phyloP scores from a whole-genome alignment of 2,888 invertebrate genomes.

The Agriopis leucophaearia region DNA sequence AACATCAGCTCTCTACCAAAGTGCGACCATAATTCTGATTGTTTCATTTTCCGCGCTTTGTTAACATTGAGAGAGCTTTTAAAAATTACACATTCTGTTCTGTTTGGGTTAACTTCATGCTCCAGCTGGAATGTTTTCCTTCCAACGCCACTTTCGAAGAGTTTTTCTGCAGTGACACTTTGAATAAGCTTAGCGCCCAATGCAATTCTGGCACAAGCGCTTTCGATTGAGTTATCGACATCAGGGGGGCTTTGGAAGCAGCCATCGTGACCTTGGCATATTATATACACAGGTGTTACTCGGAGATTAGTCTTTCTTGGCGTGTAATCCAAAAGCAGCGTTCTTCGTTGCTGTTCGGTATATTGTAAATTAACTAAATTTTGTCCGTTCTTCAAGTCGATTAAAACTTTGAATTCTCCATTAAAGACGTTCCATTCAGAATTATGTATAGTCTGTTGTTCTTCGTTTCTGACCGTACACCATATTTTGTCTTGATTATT shows the following conservation, averaged over 20 bases:
- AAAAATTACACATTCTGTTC: slow-evolving; percentile 90
- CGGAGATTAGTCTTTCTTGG: slow-evolving; percentile 86
- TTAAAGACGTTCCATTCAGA: slow-evolving; percentile 88
- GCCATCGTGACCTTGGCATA: slow-evolving; percentile 93
- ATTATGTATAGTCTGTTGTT: slow-evolving; percentile 62
- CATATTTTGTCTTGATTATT: slow-evolving; percentile 75
- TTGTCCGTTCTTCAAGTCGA: slow-evolving; percentile 87
- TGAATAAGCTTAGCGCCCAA: slow-evolving; percentile 94
- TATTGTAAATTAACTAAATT: slow-evolving; percentile 88
- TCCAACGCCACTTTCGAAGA: slow-evolving; percentile 91
- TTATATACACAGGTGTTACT: slow-evolving; percentile 93
- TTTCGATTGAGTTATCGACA: slow-evolving; percentile 88
- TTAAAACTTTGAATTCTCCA: slow-evolving; percentile 90
- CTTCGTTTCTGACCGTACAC: slow-evolving; percentile 75
- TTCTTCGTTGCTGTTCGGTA: slow-evolving; percentile 74
- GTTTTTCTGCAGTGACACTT: slow-evolving; percentile 94
- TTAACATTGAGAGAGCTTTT: slow-evolving; percentile 89
- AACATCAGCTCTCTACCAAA: slow-evolving; percentile 95
- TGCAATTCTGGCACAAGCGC: slow-evolving; percentile 91
- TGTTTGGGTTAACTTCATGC: slow-evolving; percentile 85
- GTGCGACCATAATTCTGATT: slow-evolving; percentile 93
- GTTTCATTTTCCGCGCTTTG: slow-evolving; percentile 90
- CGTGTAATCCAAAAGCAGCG: slow-evolving; percentile 84
- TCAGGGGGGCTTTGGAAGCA: slow-evolving; percentile 90
- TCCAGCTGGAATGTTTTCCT: slow-evolving; percentile 94